Conservation (phyloP, 2,888 invertebrate species). For the Pemphredon lugubris region DNA sequence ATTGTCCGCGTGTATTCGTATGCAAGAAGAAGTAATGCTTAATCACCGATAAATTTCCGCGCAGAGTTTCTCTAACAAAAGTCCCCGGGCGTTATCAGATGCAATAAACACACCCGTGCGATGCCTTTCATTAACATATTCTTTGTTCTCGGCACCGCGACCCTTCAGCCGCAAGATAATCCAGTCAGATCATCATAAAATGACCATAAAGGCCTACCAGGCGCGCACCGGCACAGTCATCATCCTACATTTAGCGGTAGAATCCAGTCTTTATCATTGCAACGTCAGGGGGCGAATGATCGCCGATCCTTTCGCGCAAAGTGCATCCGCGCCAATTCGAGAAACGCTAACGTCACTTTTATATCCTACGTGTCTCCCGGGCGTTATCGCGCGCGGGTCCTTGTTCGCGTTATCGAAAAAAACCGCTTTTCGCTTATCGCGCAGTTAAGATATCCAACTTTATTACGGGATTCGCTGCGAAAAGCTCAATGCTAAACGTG, state of each 20-base stretch:
- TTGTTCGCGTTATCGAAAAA: neutral
- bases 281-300: neutral
- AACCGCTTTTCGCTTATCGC: neutral
- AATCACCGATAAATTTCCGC: constrained; percentile 15
- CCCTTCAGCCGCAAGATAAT: constrained; percentile 17
- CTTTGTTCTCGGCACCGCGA: constrained; percentile 17
- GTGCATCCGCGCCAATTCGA: neutral
- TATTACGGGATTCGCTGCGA: constrained; percentile 2
- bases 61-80: neutral
- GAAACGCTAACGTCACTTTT: neutral
- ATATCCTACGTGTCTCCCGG: neutral
- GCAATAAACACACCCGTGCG: constrained; percentile 9
- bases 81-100: constrained; percentile 1
- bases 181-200: constrained; percentile 30
- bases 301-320: neutral
- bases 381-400: constrained; percentile 1
- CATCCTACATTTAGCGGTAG: constrained; percentile 3
- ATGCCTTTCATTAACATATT: constrained; percentile 24
- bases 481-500: neutral
- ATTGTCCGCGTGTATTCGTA: neutral
- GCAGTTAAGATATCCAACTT: neutral
- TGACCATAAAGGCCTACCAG: constrained; percentile 18
- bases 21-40: constrained; percentile 4
- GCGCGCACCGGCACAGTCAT: neutral
- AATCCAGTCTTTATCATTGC: constrained; percentile 13